Conservation (phyloP, 2,888 invertebrate species). For the Tipula vernalis region DNA sequence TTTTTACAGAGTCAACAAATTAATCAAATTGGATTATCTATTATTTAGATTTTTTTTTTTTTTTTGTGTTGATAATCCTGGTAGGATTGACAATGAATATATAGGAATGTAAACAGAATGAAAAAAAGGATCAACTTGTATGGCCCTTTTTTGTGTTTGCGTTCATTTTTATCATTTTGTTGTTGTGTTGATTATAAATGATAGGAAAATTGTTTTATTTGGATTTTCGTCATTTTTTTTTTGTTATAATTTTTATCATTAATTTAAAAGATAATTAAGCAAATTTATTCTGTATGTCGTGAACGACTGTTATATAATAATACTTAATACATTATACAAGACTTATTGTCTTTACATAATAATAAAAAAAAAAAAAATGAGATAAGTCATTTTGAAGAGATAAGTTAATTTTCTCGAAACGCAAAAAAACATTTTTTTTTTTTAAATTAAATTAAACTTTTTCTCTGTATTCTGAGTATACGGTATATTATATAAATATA, state of each 20-base stretch:
- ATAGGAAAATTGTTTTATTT: neutral
- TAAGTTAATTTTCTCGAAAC: neutral
- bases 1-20: constrained; percentile 4
- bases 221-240: neutral
- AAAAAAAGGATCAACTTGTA: neutral
- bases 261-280: neutral
- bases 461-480: neutral
- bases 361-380: neutral
- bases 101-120: neutral
- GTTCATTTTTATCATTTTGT: neutral
- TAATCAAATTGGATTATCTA: constrained; percentile 4
- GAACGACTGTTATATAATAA: neutral
- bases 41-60: neutral
- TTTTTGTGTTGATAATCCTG: neutral
- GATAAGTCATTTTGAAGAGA: neutral
- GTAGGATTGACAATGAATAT: neutral
- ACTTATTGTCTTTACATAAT: neutral
- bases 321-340: neutral
- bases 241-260: neutral
- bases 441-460: neutral
- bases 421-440: neutral
- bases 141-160: neutral
- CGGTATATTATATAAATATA: neutral
- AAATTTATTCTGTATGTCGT: neutral
- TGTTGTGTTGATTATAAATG: neutral